Conservation (phyloP, 2,113 vertebrate species). For the Alectura lathami region DNA sequence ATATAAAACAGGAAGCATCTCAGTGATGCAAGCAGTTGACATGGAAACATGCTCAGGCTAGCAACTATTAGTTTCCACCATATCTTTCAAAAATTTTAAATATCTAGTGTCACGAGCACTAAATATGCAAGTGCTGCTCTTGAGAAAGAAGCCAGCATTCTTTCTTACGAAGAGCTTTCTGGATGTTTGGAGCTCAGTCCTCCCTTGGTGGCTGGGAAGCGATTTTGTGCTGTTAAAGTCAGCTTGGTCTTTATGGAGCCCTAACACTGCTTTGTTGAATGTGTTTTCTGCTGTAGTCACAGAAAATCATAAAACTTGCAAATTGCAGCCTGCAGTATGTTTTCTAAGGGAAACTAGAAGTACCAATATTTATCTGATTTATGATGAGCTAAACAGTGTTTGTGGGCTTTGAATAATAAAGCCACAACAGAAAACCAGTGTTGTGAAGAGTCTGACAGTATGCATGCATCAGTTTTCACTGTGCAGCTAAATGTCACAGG, state of each 20-base stretch:
- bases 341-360: background rate
- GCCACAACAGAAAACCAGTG: background rate
- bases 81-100: slow-evolving; percentile 15
- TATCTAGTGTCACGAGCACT: background rate
- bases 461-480: background rate
- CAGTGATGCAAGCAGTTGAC: slow-evolving; percentile 27
- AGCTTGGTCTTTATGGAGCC: background rate
- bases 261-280: background rate
- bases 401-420: background rate
- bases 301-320: background rate
- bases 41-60: slow-evolving; percentile 36
- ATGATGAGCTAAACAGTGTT: background rate
- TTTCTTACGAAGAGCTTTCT: background rate
- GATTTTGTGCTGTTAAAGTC: background rate
- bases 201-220: background rate
- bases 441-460: background rate
- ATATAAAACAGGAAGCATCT: background rate
- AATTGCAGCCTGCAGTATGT: background rate
- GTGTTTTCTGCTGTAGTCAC: background rate
- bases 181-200: background rate
- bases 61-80: background rate
- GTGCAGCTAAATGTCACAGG: background rate
- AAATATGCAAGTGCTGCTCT: background rate
- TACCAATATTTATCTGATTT: background rate
- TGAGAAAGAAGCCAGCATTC: background rate